phyloP scores from a whole-genome alignment of 2,888 invertebrate species.

The Drosophila paramelanica region DNA sequence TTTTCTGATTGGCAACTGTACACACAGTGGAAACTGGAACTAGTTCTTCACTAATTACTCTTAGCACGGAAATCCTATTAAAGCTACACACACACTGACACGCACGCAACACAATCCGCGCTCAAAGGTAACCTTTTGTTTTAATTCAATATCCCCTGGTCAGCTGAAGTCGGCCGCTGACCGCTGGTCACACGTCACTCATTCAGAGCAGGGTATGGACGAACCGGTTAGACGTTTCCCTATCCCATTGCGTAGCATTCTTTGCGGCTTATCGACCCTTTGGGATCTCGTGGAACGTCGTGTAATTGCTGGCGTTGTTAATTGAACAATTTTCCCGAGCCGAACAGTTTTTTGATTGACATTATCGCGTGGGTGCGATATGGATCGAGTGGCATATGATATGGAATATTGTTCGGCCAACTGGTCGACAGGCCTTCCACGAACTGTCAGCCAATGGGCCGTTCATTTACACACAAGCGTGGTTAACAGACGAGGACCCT shows the following conservation, averaged over 20 bases:
- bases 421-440: slow-evolving; percentile 49
- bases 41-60: slow-evolving; percentile 55
- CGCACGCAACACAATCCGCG: slow-evolving; percentile 54
- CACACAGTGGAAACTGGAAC: slow-evolving; percentile 15
- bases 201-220: slow-evolving; percentile 21
- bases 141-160: slow-evolving; percentile 70
- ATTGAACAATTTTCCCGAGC: slow-evolving; percentile 58
- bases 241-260: slow-evolving; percentile 32
- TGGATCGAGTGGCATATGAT: slow-evolving; percentile 40
- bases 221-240: slow-evolving; percentile 61
- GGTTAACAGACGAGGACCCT: slow-evolving; percentile 18
- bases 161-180: slow-evolving; percentile 42
- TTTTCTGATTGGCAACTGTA: slow-evolving; percentile 30
- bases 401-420: slow-evolving; percentile 33
- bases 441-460: slow-evolving; percentile 25
- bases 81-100: slow-evolving; percentile 21
- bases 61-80: slow-evolving; percentile 74
- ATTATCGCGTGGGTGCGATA: slow-evolving; percentile 78
- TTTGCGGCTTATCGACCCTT: slow-evolving; percentile 46
- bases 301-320: slow-evolving; percentile 69
- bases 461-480: slow-evolving; percentile 49
- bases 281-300: slow-evolving; percentile 43
- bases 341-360: slow-evolving; percentile 79
- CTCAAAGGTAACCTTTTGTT: slow-evolving; percentile 60
- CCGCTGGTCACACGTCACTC: slow-evolving; percentile 77